These are phyloP conservation scores for Desmodus rotundus DNA, from an alignment of 2,113 vertebrate species.

Conservation along the genomic window DNA sequence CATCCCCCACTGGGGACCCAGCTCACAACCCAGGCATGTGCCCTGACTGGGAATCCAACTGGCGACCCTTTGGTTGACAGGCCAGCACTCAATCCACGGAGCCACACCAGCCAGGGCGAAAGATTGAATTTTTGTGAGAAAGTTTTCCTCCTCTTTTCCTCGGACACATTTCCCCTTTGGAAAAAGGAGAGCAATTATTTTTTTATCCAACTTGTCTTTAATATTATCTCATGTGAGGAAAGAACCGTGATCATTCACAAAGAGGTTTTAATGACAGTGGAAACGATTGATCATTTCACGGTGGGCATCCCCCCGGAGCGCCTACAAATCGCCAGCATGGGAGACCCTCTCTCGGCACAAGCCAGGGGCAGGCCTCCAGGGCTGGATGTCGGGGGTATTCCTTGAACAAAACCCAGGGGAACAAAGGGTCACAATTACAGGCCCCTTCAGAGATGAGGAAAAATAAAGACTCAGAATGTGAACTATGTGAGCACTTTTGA, in stretches of 20 bases:
- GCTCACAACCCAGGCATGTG: too few relatives aligned
- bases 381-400: constrained; percentile 28
- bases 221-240: constrained; percentile 44
- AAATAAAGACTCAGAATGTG: constrained; percentile 76
- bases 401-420: constrained; percentile 51
- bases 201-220: constrained; percentile 60
- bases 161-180: constrained; percentile 24
- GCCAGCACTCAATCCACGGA: too few relatives aligned
- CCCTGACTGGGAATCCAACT: too few relatives aligned
- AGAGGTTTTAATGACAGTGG: constrained; percentile 69
- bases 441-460: constrained; percentile 61
- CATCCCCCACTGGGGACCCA: too few relatives aligned
- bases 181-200: constrained; percentile 69
- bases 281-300: constrained; percentile 69
- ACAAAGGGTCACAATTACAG: constrained; percentile 71
- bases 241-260: constrained; percentile 59
- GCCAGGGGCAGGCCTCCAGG: constrained; percentile 52
- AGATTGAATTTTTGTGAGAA: constrained; percentile 26
- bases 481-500: constrained; percentile 69
- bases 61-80: too few relatives aligned
- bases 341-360: constrained; percentile 37
- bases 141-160: constrained; percentile 42
- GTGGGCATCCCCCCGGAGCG: not conserved
- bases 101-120: not conserved
- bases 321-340: constrained; percentile 55